Percentiles rank a stretch among this genome's conserved stretches.
Evolutionary conservation across 2,797 vertebrate species (phyloP).

Genomic region (Denticeps clupeoides): DNA sequence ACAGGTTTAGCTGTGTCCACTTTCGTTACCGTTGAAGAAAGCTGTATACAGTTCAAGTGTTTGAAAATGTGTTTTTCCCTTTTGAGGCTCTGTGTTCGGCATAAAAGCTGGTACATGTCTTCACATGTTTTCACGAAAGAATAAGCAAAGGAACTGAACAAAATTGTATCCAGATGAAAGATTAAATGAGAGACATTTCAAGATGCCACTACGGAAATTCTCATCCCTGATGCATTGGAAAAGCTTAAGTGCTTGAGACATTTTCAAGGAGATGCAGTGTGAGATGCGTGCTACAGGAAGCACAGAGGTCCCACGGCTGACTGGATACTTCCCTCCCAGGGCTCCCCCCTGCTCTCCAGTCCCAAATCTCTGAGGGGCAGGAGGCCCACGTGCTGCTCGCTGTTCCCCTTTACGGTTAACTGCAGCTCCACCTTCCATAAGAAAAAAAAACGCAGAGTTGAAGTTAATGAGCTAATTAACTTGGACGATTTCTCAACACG

Average conservation of each 20-base stretch:
- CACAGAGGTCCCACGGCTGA: slow-evolving; percentile 52
- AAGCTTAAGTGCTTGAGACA: too few relatives aligned
- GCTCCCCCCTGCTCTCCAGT: slow-evolving; percentile 18
- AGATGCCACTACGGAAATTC: too few relatives aligned
- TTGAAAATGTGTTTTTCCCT: not conserved
- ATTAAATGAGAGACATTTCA: too few relatives aligned
- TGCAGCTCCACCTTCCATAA: slow-evolving; percentile 34
- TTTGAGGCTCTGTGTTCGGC: too few relatives aligned
- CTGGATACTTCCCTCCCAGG: slow-evolving; percentile 16
- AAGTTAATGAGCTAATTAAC: too few relatives aligned
- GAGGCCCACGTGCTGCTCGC: slow-evolving; percentile 44
- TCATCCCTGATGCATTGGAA: too few relatives aligned
- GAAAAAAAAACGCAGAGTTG: not conserved
- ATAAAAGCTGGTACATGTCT: too few relatives aligned
- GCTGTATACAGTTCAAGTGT: not conserved
- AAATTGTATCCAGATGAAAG: too few relatives aligned
- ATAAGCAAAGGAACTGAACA: too few relatives aligned
- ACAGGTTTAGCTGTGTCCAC: not conserved
- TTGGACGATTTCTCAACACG: too few relatives aligned
- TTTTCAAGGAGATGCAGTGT: not conserved
- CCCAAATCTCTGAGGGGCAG: slow-evolving; percentile 57
- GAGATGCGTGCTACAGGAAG: slow-evolving; percentile 51
- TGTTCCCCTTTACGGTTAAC: slow-evolving; percentile 38
- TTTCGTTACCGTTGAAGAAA: not conserved
- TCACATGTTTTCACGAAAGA: too few relatives aligned